Evolutionary conservation across 2,888 invertebrate species (phyloP).

Genomic region (Stegophylla sp.): DNA sequence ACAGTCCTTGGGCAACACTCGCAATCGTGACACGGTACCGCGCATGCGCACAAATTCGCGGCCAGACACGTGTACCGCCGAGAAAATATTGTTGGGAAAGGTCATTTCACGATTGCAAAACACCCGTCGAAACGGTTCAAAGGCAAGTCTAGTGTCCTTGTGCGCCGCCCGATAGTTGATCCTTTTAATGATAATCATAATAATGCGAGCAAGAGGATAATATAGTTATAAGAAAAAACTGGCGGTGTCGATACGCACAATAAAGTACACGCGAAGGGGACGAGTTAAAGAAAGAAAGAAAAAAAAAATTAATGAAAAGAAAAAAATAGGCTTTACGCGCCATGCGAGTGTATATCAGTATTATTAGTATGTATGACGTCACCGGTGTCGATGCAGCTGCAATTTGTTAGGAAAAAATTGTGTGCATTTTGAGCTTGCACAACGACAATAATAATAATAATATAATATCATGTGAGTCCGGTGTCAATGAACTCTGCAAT

Average conservation of each 20-base stretch:
- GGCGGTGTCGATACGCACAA: not conserved
- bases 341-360: not conserved
- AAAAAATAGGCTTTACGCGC: not conserved
- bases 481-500: constrained; percentile 44
- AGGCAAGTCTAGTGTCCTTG: constrained; percentile 24
- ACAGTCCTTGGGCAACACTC: not conserved
- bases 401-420: constrained; percentile 18
- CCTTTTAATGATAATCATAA: not conserved
- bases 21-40: not conserved
- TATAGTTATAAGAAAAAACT: no score
- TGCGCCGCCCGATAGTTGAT: not conserved
- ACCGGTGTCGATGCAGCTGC: constrained; percentile 17
- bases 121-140: constrained; percentile 11
- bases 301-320: constrained; percentile 19
- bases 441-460: constrained; percentile 12
- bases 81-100: not conserved
- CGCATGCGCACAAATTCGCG: not conserved
- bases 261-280: constrained; percentile 3
- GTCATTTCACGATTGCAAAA: constrained; percentile 8
- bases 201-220: not conserved
- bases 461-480: constrained; percentile 45
- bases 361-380: constrained; percentile 17
- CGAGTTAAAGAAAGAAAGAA: not conserved
- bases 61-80: not conserved
- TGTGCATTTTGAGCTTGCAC: constrained; percentile 36